Percentiles rank a stretch among this genome's conserved stretches.
Conservation (phyloP, 1,140 invertebrate species). For the Laodelphax striatellus region DNA sequence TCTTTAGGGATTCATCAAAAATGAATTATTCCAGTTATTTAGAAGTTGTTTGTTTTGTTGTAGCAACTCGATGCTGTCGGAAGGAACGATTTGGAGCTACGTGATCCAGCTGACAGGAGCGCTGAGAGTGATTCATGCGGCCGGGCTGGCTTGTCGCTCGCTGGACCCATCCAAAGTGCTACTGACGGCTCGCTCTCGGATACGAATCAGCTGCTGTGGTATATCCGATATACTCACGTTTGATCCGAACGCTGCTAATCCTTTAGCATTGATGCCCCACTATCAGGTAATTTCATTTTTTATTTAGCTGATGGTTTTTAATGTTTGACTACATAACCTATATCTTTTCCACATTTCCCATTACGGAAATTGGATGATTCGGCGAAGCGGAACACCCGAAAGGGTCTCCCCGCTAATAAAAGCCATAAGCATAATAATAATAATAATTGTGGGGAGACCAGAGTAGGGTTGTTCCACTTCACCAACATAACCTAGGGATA, state of each 20-base stretch:
- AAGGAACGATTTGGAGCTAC: conserved; percentile 88
- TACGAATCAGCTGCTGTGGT: conserved; percentile 71
- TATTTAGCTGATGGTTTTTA: too few relatives aligned
- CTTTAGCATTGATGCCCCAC: conserved; percentile 55
- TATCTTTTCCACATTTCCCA: too few relatives aligned
- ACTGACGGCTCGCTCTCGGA: conserved; percentile 43
- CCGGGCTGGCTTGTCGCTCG: conserved; percentile 53
- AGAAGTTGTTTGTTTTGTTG: neutral
- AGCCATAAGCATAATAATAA: too few relatives aligned
- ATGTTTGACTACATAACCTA: too few relatives aligned
- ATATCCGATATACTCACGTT: conserved; percentile 77
- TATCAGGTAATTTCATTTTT: conserved; percentile 55
- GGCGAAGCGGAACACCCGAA: too few relatives aligned
- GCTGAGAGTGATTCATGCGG: conserved; percentile 79
- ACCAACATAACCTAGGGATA: too few relatives aligned
- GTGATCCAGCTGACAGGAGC: conserved; percentile 94
- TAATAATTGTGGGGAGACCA: too few relatives aligned
- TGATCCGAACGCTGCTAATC: conserved; percentile 49
- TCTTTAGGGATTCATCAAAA: too few relatives aligned
- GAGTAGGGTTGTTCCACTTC: too few relatives aligned
- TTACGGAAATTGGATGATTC: too few relatives aligned
- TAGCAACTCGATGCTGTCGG: conserved; percentile 53
- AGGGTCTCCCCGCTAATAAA: too few relatives aligned
- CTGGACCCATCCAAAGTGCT: conserved; percentile 89
- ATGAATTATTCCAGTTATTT: too few relatives aligned